Evolutionary conservation across 2,797 vertebrate genomes (phyloP), one percentile per base, ranked within the genome.

Genomic region (Glossophaga mutica): DNA sequence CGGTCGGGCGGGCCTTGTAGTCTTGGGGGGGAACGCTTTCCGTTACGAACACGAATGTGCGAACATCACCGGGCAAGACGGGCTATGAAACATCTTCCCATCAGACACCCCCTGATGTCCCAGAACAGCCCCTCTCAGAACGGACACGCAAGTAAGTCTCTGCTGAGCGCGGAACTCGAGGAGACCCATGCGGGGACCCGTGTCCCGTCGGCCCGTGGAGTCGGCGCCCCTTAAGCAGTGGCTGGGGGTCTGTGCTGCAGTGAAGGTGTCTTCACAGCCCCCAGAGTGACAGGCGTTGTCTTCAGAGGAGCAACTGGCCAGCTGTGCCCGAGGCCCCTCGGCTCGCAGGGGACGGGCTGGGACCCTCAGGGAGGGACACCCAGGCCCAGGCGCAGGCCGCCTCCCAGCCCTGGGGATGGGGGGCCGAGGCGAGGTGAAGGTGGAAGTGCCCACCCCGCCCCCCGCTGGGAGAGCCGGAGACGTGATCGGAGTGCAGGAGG

Each of bases 391-490:
- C 6, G 24, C 9, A 8, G 12, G 1, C 21, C 6, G 32, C 50
- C 55, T 71, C n/a, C n/a, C 18, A 19, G 2, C 0, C 2, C 39
- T 24, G 0, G 3, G 0, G 26, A 42, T 57, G 4, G 19, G 19
- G 37, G 50, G 6, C 37, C 1, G 0, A 1, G 50, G 26, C 0
- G 9, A 76, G 26, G n/a, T 3, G 44, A 55, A 42, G 65, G 67
- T 29, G 6, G 7, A 44, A 6, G 18, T 0, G 18, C 2, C 16
- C 4, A 3, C 26, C 5, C 5, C 22, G 0, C 24, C 0, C 16
- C 48, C 65, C 29, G 16, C 22, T 10, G 62, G 37, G 42, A 6
- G 5, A 87, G 59, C 37, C 52, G 21, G 24, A 26, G 39, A n/a
- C 67, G 73, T 37, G 24, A n/a, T 48, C 7, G 3, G 18, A 9